A percentile compares a stretch with the other conserved stretches of the same genome.
These are phyloP conservation scores for Chalcosyrphus nemorum DNA, from an alignment of 2,888 invertebrate species.

Conservation along the genomic window DNA sequence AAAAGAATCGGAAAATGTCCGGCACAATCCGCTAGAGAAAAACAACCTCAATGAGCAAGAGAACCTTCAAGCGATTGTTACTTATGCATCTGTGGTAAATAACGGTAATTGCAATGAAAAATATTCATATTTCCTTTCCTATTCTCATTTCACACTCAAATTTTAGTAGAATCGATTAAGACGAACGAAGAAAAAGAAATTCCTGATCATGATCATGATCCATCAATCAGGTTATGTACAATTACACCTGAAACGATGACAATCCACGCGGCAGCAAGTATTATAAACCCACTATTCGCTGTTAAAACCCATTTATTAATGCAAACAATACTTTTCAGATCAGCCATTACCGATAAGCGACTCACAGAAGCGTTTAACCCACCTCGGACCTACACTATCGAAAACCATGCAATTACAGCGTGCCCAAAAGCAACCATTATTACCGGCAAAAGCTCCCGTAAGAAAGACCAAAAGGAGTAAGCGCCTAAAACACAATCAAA, in stretches of 20 bases:
- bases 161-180: constrained; percentile 67
- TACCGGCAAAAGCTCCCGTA: constrained; percentile 1
- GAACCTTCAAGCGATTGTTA: constrained; percentile 2
- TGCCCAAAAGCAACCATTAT: background rate
- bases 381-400: constrained; percentile 35
- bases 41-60: background rate
- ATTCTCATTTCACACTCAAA: constrained; percentile 49
- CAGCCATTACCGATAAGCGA: background rate
- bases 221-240: no score
- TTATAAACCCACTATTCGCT: constrained; percentile 26
- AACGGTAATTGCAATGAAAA: constrained; percentile 64
- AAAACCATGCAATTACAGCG: constrained; percentile 42
- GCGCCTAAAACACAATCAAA: constrained; percentile 77
- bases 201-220: background rate
- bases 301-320: constrained; percentile 45
- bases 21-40: background rate
- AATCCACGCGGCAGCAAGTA: constrained; percentile 45
- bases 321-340: constrained; percentile 64
- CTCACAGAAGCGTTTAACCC: background rate
- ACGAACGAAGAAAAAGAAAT: constrained; percentile 16
- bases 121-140: constrained; percentile 32
- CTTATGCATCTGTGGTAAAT: constrained; percentile 27
- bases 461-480: constrained; percentile 76
- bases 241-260: background rate
- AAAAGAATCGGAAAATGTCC: constrained; percentile 13